Conservation (phyloP, 2,113 vertebrate genomes). For the Labrus mixtus region DNA sequence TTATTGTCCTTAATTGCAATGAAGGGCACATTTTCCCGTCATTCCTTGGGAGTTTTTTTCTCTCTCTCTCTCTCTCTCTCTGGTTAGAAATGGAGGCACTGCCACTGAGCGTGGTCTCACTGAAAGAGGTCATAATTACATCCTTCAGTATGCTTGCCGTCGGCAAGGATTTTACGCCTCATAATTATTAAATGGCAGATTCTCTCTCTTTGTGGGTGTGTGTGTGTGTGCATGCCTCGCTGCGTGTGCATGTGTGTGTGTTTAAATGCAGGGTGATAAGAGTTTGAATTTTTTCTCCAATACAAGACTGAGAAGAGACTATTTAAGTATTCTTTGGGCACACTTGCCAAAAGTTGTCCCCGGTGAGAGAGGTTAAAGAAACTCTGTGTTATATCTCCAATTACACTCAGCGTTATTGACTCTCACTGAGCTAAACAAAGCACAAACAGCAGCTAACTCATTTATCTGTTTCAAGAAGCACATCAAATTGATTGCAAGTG, state of each 20-base stretch:
- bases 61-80: constrained; percentile 73
- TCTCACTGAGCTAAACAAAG: constrained; percentile 56
- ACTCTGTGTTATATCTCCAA: constrained; percentile 45
- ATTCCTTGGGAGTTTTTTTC: constrained; percentile 78
- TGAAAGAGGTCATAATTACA: constrained; percentile 86
- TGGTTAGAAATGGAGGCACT: constrained; percentile 80
- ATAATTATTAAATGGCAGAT: constrained; percentile 86
- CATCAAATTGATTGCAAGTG: constrained; percentile 63
- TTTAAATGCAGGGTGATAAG: constrained; percentile 62
- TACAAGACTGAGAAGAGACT: constrained; percentile 56
- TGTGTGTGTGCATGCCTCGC: background rate
- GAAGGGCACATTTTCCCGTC: constrained; percentile 80
- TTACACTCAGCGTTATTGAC: constrained; percentile 51
- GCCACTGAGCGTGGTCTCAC: constrained; percentile 77
- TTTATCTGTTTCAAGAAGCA: constrained; percentile 55
- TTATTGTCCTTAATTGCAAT: constrained; percentile 85
- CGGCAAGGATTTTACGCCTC: constrained; percentile 86
- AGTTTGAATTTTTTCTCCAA: constrained; percentile 66
- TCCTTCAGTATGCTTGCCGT: constrained; percentile 83
- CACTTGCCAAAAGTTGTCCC: constrained; percentile 65
- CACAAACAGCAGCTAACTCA: constrained; percentile 48
- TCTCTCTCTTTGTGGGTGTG: constrained; percentile 58
- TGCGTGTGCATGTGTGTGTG: constrained; percentile 21
- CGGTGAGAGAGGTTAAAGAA: constrained; percentile 47
- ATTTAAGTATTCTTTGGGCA: constrained; percentile 54